Base-by-base conservation (phyloP, 2,888 invertebrate genomes). In the Deilephila elpenor region DNA sequence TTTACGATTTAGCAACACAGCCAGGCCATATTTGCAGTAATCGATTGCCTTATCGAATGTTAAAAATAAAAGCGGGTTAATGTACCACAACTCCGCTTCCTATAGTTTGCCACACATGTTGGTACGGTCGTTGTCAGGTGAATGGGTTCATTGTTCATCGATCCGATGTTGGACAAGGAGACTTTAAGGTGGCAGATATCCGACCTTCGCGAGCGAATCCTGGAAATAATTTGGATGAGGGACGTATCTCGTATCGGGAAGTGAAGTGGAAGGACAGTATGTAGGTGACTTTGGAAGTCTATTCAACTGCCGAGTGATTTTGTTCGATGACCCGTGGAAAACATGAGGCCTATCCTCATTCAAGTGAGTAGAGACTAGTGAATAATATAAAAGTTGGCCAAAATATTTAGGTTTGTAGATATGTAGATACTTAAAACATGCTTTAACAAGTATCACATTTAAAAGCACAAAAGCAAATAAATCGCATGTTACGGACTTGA, bases 91-190 rank as follows among this genome's bases (percentile, higher is more conserved):
- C 59, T 17, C 37, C 56, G 44, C 67, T 67, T 67, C 67, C 67
- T 67, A 51, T 51, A 67, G 67, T 51, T 67, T 67, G 67, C 67
- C 67, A 67, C 67, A 67, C 67, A 67, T 25, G 60, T 59, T n/a
- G 53, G n/a, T n/a, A n/a, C 56, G 71, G 56, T n/a, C 56, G 72
- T 59, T 74, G 61, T 72, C 72, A 74, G 64, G 71, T 67, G 67
- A 61, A 74, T 70, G 74, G 60, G 70, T 74, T 72, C 72, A 74
- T 74, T 72, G 72, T 74, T 74, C 74, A 70, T 53, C 71, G 53
- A 37, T 19, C 60, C 14, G 19, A 44, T 25, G 25, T 67, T 20
- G n/a, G 37, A 8, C 44, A 25, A 17, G 44, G 67, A 51, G 44
- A 67, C 51, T 64, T 3, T 4, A 64, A 34, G 67, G 44, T 25